Base-by-base conservation (phyloP, 1,140 invertebrate species). In the Drosophila subpulchrella region DNA sequence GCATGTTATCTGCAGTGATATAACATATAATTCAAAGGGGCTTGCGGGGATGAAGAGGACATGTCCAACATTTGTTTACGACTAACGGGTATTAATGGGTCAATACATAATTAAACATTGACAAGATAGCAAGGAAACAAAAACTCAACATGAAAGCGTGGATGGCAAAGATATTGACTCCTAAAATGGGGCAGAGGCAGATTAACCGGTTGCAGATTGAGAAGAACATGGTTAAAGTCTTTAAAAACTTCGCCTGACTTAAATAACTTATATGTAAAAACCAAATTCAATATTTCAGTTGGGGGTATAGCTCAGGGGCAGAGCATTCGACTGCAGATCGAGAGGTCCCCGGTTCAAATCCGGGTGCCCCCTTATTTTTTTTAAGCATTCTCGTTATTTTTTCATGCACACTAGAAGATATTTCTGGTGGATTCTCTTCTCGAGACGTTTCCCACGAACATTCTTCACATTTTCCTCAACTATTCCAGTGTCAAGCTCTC, bases 321-420 rank as follows among this genome's bases (percentile, higher is more conserved):
- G 96, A 96, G 96, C 96, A 96, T 96, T 97, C 95, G 96, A 96
- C 96, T 96, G 96, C 96, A 96, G 96, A 97, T 97, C 96, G 96
- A 96, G 95, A 97, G 96, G 96, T 96, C 96, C 95, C 96, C 94
- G 96, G 96, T 97, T 97, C 96, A 97, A 97, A 96, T 96, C 96
- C 96, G 96, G 96, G 96, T 97, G 96, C 95, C 27, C 62, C 62
- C 50, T 44, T 15, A 2, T 17, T 5, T 4, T 2, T 8, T 50
- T 36, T 24, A n/a, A 4, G 7, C 3, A 10, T 48, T 11, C 17
- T 36, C 15, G 34, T 48, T 20, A 13, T 32, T 46, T 17, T 62
- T 67, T 27, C 8, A 12, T 12, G 15, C 13, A 20, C 36, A 39
- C 61, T 13, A 48, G 13, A 10, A 24, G 32, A 36, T 63, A 36